These are phyloP conservation scores for Dicrostonyx torquatus DNA, from an alignment of 2,797 vertebrate species.

Conservation along the genomic window DNA sequence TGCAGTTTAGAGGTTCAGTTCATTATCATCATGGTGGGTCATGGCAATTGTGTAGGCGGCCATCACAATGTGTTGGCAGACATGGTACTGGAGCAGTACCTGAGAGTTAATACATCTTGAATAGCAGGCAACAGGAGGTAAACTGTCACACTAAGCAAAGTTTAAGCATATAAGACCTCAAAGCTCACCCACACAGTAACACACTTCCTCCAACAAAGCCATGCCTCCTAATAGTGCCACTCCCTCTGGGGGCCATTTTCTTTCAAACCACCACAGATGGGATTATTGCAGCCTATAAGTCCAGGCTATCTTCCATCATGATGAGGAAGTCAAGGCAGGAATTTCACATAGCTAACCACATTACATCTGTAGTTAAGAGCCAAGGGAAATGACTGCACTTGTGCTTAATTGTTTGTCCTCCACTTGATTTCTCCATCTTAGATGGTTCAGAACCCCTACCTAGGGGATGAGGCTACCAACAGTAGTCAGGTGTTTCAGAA, in stretches of 20 bases:
- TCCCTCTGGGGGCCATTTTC: neutral
- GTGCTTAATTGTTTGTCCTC: neutral
- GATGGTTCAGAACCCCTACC: neutral
- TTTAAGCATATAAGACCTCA: neutral
- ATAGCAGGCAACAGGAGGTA: neutral
- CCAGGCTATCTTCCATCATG: neutral
- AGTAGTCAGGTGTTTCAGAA: neutral
- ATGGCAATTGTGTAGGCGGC: too few relatives aligned
- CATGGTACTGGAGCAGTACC: neutral
- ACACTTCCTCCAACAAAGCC: neutral
- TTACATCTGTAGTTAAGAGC: neutral
- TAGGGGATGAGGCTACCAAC: neutral
- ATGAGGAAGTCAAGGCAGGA: neutral
- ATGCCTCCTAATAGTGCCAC: neutral
- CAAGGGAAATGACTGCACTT: neutral
- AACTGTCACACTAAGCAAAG: neutral
- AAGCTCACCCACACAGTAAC: neutral
- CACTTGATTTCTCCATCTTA: neutral
- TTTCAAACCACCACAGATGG: neutral
- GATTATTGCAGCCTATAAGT: neutral
- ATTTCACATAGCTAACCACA: neutral
- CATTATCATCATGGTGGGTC: neutral
- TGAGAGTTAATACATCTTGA: neutral
- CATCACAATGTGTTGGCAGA: neutral
- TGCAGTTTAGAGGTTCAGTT: neutral